phyloP scores from a whole-genome alignment of 2,888 invertebrate genomes.

The Synergus japonicus region DNA sequence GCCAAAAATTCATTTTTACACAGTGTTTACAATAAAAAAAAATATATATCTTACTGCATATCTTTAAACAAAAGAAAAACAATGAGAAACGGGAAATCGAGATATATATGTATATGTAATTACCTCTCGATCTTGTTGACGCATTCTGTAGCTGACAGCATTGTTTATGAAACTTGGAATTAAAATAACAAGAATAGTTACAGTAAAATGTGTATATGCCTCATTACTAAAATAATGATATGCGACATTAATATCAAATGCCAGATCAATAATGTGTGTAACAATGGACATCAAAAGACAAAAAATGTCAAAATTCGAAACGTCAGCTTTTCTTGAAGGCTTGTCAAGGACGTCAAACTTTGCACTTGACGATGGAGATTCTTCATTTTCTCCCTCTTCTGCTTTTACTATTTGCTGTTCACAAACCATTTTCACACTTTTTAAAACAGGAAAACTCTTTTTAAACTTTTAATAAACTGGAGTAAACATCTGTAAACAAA shows the following conservation, averaged over 20 bases:
- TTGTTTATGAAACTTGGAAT: constrained; percentile 88
- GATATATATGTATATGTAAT: constrained; percentile 26
- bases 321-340: constrained; percentile 64
- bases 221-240: constrained; percentile 81
- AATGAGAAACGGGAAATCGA: neutral
- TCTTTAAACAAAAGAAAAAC: neutral
- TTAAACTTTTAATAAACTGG: too few species aligned
- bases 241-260: constrained; percentile 85
- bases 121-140: constrained; percentile 71
- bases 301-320: constrained; percentile 81
- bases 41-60: neutral
- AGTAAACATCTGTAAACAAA: constrained; percentile 20
- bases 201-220: constrained; percentile 82
- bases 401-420: constrained; percentile 18
- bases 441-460: too few species aligned
- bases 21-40: neutral
- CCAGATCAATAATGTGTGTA: constrained; percentile 84
- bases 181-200: constrained; percentile 85
- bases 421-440: constrained; percentile 20
- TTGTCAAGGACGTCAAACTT: constrained; percentile 66
- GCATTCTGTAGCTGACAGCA: constrained; percentile 87
- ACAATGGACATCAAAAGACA: constrained; percentile 83
- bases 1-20: constrained; percentile 2
- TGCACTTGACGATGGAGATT: constrained; percentile 32
- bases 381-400: constrained; percentile 31